Evolutionary conservation across 2,113 vertebrate genomes (phyloP).

Genomic region (Amazona guildingii): DNA sequence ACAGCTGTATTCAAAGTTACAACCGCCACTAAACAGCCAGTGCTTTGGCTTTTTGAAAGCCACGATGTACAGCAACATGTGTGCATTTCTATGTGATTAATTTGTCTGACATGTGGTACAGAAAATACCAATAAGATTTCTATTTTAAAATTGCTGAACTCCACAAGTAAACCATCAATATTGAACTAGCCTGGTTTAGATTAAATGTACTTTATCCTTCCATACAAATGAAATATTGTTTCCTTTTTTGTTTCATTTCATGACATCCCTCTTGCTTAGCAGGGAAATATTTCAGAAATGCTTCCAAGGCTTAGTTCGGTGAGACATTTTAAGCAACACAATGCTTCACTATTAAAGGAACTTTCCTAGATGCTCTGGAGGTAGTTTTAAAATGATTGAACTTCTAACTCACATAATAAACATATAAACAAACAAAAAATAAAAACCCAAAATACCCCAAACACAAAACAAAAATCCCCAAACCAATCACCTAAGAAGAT

Average conservation of each 20-base stretch:
- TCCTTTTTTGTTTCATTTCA: constrained; percentile 47
- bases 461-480: neutral
- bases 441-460: neutral
- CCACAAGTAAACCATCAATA: neutral
- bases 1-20: constrained; percentile 9
- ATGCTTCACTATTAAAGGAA: neutral
- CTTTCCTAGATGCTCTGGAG: neutral
- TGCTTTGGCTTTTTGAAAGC: neutral
- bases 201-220: constrained; percentile 21
- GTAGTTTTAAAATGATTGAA: constrained; percentile 11
- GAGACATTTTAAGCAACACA: neutral
- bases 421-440: neutral
- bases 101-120: neutral
- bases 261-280: neutral
- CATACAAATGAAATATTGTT: constrained; percentile 40
- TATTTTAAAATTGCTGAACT: neutral
- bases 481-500: neutral
- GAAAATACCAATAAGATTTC: neutral
- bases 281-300: constrained; percentile 31
- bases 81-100: neutral
- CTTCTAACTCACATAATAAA: neutral
- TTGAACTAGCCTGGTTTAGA: neutral
- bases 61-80: neutral
- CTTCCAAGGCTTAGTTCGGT: neutral
- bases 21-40: neutral